phyloP scores from a whole-genome alignment of 1,140 invertebrate genomes.

The Hormaphis cornu region DNA sequence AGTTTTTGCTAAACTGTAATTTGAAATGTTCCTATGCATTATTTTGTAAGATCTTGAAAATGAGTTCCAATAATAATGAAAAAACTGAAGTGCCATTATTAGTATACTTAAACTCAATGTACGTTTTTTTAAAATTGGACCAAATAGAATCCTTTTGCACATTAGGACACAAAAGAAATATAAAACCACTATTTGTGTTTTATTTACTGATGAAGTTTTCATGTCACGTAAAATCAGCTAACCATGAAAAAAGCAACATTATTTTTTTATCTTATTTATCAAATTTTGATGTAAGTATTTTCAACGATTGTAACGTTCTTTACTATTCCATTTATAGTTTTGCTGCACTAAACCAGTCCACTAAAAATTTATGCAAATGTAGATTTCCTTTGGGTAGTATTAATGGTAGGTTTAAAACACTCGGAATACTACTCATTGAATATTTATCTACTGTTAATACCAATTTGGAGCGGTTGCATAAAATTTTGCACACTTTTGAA shows the following conservation, averaged over 20 bases:
- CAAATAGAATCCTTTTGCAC: slow-evolving; percentile 38
- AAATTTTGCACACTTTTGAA: background rate
- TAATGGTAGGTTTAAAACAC: slow-evolving; percentile 13
- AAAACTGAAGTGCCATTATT: slow-evolving; percentile 37
- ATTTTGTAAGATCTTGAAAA: slow-evolving; percentile 36
- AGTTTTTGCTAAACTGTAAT: slow-evolving; percentile 33
- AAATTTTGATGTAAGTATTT: slow-evolving; percentile 31
- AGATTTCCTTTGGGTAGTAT: background rate
- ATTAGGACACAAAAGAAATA: slow-evolving; percentile 35
- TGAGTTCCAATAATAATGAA: slow-evolving; percentile 21
- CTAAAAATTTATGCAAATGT: background rate
- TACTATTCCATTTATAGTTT: slow-evolving; percentile 19
- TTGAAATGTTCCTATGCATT: slow-evolving; percentile 36
- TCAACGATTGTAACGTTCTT: slow-evolving; percentile 25
- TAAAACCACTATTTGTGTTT: slow-evolving; percentile 36
- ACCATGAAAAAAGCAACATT: slow-evolving; percentile 34
- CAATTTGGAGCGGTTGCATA: slow-evolving; percentile 9
- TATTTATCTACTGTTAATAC: background rate
- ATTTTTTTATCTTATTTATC: slow-evolving; percentile 38
- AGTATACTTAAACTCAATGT: slow-evolving; percentile 39
- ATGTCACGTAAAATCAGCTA: slow-evolving; percentile 32
- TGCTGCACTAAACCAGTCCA: background rate
- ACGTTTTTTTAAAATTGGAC: slow-evolving; percentile 38
- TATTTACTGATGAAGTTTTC: slow-evolving; percentile 38
- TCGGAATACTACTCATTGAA: slow-evolving; percentile 15